Evolutionary conservation across 2,113 vertebrate genomes (phyloP).

Genomic region (Epinephelus cyanopodus): DNA sequence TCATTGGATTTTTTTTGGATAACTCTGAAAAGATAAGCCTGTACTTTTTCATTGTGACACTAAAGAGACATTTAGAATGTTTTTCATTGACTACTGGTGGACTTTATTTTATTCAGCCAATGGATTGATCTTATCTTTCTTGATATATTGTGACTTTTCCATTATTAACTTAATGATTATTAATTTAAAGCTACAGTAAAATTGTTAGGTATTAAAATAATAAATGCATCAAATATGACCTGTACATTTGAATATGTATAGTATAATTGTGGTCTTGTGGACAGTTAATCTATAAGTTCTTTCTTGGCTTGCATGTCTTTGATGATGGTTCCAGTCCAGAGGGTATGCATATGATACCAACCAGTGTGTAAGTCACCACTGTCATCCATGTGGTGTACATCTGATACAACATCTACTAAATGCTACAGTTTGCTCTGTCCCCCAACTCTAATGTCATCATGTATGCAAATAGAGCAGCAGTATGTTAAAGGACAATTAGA

Average conservation of each 20-base stretch:
- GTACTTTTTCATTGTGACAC: constrained; percentile 41
- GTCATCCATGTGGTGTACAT: background rate
- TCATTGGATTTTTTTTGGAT: background rate
- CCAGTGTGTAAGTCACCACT: background rate
- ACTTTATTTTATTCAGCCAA: background rate
- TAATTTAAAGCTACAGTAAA: constrained; percentile 5
- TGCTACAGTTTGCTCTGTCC: background rate
- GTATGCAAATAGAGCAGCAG: background rate
- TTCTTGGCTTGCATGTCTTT: background rate
- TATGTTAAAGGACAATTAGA: background rate
- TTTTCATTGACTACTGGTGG: background rate
- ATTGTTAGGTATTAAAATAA: constrained; percentile 19
- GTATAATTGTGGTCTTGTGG: background rate
- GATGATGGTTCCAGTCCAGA: background rate
- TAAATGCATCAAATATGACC: constrained; percentile 28
- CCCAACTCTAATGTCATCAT: background rate
- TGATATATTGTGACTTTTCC: constrained; percentile 7
- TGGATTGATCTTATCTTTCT: background rate
- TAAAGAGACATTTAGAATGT: background rate
- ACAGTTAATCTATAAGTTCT: background rate
- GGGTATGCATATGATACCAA: background rate
- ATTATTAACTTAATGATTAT: constrained; percentile 1
- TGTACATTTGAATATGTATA: constrained; percentile 6
- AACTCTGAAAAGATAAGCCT: constrained; percentile 9
- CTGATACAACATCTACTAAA: background rate